A percentile compares a stretch with the other conserved stretches of the same genome.
Evolutionary conservation across 2,113 vertebrate genomes (phyloP).

Genomic region (Motacilla tschutschensis): DNA sequence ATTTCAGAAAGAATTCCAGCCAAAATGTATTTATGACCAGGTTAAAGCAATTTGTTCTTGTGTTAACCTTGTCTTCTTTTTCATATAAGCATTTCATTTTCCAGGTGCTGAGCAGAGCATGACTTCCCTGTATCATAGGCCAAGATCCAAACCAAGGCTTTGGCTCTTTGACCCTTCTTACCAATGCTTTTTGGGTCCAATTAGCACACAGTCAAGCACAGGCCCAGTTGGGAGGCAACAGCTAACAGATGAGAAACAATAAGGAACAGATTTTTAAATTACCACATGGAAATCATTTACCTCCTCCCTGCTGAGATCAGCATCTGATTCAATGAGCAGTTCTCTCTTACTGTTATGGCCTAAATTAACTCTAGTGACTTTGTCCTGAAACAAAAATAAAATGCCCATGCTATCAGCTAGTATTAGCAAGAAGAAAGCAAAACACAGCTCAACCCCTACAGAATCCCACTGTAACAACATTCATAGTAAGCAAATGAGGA

Average conservation of each 20-base stretch:
- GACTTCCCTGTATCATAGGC: background rate
- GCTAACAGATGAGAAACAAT: slow-evolving; percentile 38
- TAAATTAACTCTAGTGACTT: slow-evolving; percentile 10
- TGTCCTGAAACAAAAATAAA: background rate
- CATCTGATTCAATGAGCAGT: background rate
- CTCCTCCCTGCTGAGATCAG: slow-evolving; percentile 23
- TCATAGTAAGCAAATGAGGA: background rate
- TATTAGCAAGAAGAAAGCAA: background rate
- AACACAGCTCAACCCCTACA: background rate
- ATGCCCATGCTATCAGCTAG: background rate
- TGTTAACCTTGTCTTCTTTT: background rate
- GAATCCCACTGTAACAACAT: background rate
- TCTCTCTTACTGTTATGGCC: background rate
- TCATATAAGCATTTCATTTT: background rate
- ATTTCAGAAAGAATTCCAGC: background rate
- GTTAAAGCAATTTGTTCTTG: slow-evolving; percentile 18
- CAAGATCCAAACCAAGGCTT: background rate
- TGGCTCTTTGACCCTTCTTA: background rate
- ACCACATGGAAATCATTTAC: slow-evolving; percentile 40
- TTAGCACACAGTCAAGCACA: slow-evolving; percentile 9
- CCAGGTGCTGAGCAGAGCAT: slow-evolving; percentile 4
- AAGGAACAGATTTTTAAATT: slow-evolving; percentile 54
- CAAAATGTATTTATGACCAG: background rate
- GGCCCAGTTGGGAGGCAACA: background rate
- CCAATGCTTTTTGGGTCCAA: slow-evolving; percentile 6